These are phyloP conservation scores for Epistrophe grossulariae DNA, from an alignment of 2,888 invertebrate species.

Conservation along the genomic window DNA sequence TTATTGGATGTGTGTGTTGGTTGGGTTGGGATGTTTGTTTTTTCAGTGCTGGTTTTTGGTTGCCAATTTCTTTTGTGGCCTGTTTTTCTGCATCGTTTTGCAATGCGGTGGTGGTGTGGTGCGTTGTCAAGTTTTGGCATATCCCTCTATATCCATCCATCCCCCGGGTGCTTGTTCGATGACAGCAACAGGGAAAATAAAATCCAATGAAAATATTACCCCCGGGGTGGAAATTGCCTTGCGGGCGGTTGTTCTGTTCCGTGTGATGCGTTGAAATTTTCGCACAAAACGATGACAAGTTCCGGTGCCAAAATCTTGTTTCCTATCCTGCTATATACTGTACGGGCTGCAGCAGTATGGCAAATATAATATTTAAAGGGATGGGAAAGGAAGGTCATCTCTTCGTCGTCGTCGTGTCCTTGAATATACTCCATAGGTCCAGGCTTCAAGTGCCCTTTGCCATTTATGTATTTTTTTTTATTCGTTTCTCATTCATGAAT, in stretches of 20 bases:
- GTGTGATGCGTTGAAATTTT: slow-evolving; percentile 64
- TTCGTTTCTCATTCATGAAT: slow-evolving; percentile 55
- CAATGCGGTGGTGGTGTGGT: slow-evolving; percentile 50
- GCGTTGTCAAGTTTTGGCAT: slow-evolving; percentile 44
- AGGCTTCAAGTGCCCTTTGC: slow-evolving; percentile 52
- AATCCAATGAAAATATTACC: slow-evolving; percentile 75
- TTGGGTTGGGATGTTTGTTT: slow-evolving; percentile 19
- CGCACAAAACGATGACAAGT: slow-evolving; percentile 51
- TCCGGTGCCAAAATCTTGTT: slow-evolving; percentile 56
- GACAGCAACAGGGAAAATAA: slow-evolving; percentile 71
- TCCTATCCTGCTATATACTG: neutral
- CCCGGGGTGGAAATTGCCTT: slow-evolving; percentile 45
- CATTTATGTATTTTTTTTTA: slow-evolving; percentile 46
- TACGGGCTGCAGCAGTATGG: slow-evolving; percentile 28
- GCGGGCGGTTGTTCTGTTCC: slow-evolving; percentile 33
- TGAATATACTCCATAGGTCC: slow-evolving; percentile 36
- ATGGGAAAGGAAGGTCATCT: slow-evolving; percentile 52
- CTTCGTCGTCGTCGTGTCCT: slow-evolving; percentile 30
- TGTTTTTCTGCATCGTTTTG: slow-evolving; percentile 73
- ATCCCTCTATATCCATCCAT: slow-evolving; percentile 41
- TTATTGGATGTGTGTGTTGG: slow-evolving; percentile 14
- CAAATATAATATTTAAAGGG: neutral
- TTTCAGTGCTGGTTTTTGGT: slow-evolving; percentile 40
- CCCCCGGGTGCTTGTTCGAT: slow-evolving; percentile 62
- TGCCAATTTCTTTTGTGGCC: slow-evolving; percentile 67